Evolutionary conservation across 2,888 invertebrate species (phyloP), one percentile per base, ranked within the genome.

Genomic region (Trissoscelio sp.): DNA sequence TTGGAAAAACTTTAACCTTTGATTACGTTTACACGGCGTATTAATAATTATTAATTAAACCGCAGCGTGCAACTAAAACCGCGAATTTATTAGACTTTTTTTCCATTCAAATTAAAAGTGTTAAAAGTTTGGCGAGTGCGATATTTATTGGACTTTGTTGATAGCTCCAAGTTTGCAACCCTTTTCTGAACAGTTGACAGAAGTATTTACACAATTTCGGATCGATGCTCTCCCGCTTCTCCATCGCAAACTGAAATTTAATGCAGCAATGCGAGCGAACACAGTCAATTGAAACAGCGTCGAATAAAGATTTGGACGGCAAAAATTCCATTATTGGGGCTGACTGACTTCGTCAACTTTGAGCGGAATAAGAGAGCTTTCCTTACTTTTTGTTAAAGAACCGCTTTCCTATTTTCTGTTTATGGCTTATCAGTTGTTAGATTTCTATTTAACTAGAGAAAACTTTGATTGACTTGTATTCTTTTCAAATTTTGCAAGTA

Each of bases 281-380:
- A n/a, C 12, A 51, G 24, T 24, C 48, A 51, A 51, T 24, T 51
- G 48, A 51, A 51, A 51, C 48, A 51, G 48, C 46, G 46, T 20
- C 48, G 24, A 51, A 24, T 51, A 51, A 51, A 51, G 24, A 24
- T 51, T 51, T 24, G 48, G 24, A 51, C 48, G 12, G 24, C 22
- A 51, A 24, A 51, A 51, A 51, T 51, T 24, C 24, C 48, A 51
- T 51, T 51, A 51, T 24, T 51, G 48, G 12, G 24, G 12, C 12
- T 24, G 22, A 51, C 22, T 24, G 24, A 24, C 12, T 51, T 51
- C 24, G 24, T 51, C 22, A 51, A 24, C 48, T 24, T n/a, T 20
- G 7, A 44, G 12, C 24, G 12, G 24, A 51, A 51, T 51, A 51
- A 51, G 12, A 51, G 24, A 6, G 46, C 20, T 20, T 46, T 34